Evolutionary conservation across 2,113 vertebrate genomes (phyloP).

Genomic region (Nycticebus coucang): DNA sequence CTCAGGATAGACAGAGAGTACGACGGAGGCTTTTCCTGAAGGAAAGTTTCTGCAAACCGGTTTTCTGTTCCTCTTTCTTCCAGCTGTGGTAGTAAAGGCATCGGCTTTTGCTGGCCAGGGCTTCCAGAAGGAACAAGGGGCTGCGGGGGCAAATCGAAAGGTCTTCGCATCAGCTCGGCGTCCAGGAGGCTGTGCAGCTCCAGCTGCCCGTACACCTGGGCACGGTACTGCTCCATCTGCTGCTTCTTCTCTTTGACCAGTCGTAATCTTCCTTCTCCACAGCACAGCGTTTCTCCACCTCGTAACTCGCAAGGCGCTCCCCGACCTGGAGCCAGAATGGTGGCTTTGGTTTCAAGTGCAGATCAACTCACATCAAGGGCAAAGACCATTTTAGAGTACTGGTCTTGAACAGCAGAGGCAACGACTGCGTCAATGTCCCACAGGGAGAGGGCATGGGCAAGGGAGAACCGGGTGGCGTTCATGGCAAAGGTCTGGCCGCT

Average conservation of each 20-base stretch:
- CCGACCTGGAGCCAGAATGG: conserved; percentile 87
- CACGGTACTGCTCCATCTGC: conserved; percentile 93
- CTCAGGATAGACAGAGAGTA: background rate
- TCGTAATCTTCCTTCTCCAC: conserved; percentile 96
- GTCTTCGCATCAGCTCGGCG: conserved; percentile 76
- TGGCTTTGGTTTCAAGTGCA: background rate
- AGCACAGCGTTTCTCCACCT: conserved; percentile 94
- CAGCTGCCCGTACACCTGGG: conserved; percentile 92
- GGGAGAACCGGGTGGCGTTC: accelerated
- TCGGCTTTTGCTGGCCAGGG: conserved; percentile 53
- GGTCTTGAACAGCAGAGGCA: accelerated
- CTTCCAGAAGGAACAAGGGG: conserved; percentile 59
- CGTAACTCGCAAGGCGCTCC: conserved; percentile 92
- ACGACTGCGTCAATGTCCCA: accelerated
- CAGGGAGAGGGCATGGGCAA: accelerated
- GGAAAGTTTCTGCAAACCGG: conserved; percentile 36
- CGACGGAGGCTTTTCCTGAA: conserved; percentile 57
- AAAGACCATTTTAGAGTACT: background rate
- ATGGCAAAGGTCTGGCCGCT: accelerated
- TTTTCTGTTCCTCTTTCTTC: conserved; percentile 48
- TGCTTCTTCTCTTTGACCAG: conserved; percentile 93
- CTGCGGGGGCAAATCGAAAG: conserved; percentile 71
- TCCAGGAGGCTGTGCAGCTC: conserved; percentile 91
- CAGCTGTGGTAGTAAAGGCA: conserved; percentile 17
- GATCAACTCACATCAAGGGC: background rate